Base-by-base conservation (phyloP, 2,797 vertebrate species). In the Semaprochilodus insignis region DNA sequence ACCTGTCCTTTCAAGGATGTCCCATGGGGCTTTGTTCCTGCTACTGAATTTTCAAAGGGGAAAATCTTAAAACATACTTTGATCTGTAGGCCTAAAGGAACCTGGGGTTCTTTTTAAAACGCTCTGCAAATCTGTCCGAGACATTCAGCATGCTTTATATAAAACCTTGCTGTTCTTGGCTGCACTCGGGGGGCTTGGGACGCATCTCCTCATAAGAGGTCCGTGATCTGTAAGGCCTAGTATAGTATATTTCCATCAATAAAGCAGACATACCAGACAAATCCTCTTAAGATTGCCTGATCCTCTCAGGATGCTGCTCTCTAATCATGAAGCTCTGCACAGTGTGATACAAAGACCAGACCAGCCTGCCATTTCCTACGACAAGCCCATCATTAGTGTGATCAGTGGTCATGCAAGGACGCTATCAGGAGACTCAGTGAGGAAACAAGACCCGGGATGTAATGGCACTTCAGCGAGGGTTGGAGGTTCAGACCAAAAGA, bases 271-370 rank as follows among this genome's bases (percentile, higher is more conserved):
- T 36, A 69, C 69, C 82, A 84, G 66, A 86, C 82, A 72, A 79
- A 81, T 83, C 85, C 80, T 86, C 73, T 86, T 86, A 84, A 75
- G 52, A 81, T 79, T 10, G 79, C 19, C 66, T 79, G 55, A 83
- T 84, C 66, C 75, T 81, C 70, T 79, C 80, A 72, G 80, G 80
- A 81, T 63, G 74, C 36, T 57, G 27, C 54, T 81, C 77, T 83
- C 57, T 75, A 81, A 81, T 78, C 78, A 87, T 78, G 81, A 44
- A 87, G 66, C 57, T 25, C 10, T 52, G 67, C 55, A 54, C 57
- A 82, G 36, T 84, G 72, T 78, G 72, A 69, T 83, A 48, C 74
- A 77, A 79, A 78, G 48, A 34, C 23, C 31, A 83, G 73, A 71
- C 25, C 34, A 62, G n/a, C 57, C 23, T 52, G 69, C 62, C 62